These are phyloP conservation scores for Neria commutata DNA, from an alignment of 2,888 invertebrate genomes.

Conservation along the genomic window DNA sequence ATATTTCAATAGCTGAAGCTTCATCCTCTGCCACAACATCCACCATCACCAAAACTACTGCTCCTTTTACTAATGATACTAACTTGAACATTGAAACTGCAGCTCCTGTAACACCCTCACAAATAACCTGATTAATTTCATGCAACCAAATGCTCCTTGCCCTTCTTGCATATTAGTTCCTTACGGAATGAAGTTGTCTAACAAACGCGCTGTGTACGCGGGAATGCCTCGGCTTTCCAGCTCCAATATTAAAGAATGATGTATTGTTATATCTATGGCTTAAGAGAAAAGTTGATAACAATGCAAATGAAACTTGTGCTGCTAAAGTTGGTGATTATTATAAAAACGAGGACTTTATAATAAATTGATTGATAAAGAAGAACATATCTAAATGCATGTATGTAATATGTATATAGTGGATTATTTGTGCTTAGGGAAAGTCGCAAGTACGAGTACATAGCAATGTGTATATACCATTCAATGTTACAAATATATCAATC, in stretches of 20 bases:
- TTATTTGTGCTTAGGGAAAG: neutral
- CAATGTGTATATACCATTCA: too few species aligned
- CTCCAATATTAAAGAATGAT: too few species aligned
- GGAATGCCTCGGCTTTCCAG: too few species aligned
- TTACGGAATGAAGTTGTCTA: too few species aligned
- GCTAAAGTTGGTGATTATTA: conserved; percentile 13
- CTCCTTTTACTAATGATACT: conserved; percentile 35
- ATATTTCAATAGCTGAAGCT: conserved; percentile 44
- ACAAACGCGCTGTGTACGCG: too few species aligned
- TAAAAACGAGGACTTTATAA: neutral
- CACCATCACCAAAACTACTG: conserved; percentile 44
- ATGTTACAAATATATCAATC: too few species aligned
- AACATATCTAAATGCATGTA: neutral
- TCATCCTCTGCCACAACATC: conserved; percentile 38
- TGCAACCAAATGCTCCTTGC: neutral
- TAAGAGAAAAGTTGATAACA: neutral
- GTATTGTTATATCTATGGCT: too few species aligned
- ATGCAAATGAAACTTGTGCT: conserved; percentile 23
- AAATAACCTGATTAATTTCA: conserved; percentile 48
- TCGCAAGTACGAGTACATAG: too few species aligned
- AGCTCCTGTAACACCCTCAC: conserved; percentile 34
- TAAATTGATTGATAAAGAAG: neutral
- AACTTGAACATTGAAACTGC: conserved; percentile 37
- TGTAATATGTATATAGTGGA: neutral
- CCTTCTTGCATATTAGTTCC: too few species aligned